Percentiles rank a stretch among this genome's conserved stretches.
Evolutionary conservation across 2,797 vertebrate species (phyloP).

Genomic region (Setipinna tenuifilis): DNA sequence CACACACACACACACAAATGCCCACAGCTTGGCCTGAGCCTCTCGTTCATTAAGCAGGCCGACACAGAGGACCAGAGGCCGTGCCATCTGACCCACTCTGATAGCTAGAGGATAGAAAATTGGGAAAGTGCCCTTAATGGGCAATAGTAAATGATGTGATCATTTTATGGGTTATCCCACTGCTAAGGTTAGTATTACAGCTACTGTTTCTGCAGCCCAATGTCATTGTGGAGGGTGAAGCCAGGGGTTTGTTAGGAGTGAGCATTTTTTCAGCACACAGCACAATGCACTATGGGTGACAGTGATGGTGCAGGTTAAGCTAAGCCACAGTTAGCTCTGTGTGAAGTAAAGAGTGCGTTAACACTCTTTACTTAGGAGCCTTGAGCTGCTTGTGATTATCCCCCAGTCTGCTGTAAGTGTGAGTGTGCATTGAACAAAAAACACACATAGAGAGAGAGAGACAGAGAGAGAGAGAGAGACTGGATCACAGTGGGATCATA

Average conservation of each 20-base stretch:
- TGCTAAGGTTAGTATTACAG: neutral
- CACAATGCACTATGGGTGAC: too few species aligned
- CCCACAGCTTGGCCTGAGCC: slow-evolving; percentile 18
- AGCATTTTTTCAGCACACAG: too few species aligned
- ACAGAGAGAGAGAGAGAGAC: neutral
- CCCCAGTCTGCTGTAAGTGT: neutral
- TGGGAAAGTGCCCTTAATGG: neutral
- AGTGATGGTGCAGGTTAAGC: too few species aligned
- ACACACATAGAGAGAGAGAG: slow-evolving; percentile 35
- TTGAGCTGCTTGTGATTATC: slow-evolving; percentile 2
- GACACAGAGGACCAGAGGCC: neutral
- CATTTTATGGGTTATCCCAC: neutral
- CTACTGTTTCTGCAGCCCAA: neutral
- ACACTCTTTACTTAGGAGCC: neutral
- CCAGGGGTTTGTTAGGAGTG: neutral
- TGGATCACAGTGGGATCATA: slow-evolving; percentile 16
- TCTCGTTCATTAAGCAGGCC: neutral
- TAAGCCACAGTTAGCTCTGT: neutral
- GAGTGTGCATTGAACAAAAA: slow-evolving; percentile 22
- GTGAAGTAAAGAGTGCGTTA: neutral
- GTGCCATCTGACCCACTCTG: neutral
- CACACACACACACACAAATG: neutral
- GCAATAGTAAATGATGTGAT: neutral
- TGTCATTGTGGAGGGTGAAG: neutral
- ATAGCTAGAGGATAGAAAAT: neutral